Evolutionary conservation across 2,888 invertebrate species (phyloP).

Genomic region (Scrobipalpa costella): DNA sequence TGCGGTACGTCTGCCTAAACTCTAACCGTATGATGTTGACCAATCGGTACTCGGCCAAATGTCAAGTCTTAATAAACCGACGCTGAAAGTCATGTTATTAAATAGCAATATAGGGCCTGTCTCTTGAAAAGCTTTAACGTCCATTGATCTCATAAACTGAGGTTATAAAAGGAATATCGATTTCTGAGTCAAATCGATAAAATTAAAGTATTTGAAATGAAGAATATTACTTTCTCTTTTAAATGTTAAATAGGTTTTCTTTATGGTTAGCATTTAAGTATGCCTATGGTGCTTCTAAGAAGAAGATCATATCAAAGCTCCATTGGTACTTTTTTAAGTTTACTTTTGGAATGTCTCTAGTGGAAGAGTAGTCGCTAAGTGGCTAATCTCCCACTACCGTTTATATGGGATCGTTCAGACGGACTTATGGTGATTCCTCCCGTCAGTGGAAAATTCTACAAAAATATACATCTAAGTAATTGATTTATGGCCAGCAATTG

Average conservation of each 20-base stretch:
- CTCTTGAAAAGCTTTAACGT: background rate
- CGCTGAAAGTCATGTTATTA: background rate
- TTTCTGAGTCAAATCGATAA: background rate
- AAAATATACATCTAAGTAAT: too few species aligned
- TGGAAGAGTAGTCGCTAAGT: too few species aligned
- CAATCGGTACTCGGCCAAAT: background rate
- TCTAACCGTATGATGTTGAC: conserved; percentile 7
- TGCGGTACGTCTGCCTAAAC: background rate
- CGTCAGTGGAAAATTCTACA: too few species aligned
- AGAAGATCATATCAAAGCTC: too few species aligned
- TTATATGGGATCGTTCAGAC: too few species aligned
- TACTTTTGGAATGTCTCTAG: too few species aligned
- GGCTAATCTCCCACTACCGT: too few species aligned
- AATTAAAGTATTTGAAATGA: background rate
- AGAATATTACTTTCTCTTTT: background rate
- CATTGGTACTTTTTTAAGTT: too few species aligned
- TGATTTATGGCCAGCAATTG: too few species aligned
- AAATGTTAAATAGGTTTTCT: background rate
- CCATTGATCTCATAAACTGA: background rate
- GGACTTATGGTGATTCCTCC: too few species aligned
- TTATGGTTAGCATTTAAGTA: background rate
- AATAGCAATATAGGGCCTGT: background rate
- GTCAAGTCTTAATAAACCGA: conserved; percentile 1
- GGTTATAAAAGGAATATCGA: background rate
- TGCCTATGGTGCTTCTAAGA: too few species aligned